These are phyloP conservation scores for Zosterops japonicus DNA, from an alignment of 2,113 vertebrate genomes.

Conservation along the genomic window DNA sequence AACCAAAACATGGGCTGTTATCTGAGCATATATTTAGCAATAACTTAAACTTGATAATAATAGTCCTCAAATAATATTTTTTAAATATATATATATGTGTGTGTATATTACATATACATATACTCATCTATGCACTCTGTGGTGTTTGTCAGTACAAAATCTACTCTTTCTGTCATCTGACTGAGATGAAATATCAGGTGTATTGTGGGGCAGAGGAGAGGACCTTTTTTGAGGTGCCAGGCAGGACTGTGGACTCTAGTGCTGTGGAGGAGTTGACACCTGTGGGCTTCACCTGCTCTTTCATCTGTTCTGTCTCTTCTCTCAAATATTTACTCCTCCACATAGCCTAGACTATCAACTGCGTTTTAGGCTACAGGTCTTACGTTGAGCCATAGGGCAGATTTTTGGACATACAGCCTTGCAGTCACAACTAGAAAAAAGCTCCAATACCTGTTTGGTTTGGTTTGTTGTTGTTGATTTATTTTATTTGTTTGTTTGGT, in stretches of 20 bases:
- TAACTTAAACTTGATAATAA: neutral
- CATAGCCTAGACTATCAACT: neutral
- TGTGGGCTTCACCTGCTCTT: neutral
- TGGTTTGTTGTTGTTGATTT: no score
- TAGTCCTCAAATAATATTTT: neutral
- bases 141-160: neutral
- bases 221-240: neutral
- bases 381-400: neutral
- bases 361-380: neutral
- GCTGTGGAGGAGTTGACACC: neutral
- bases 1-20: neutral
- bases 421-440: neutral
- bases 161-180: neutral
- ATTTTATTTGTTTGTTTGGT: neutral
- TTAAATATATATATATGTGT: no score
- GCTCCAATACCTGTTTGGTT: neutral
- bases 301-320: neutral
- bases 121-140: neutral
- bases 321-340: neutral
- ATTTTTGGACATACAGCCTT: neutral
- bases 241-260: neutral
- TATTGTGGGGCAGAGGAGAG: neutral
- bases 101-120: fast-evolving
- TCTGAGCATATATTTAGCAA: neutral
- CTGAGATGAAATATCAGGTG: neutral